Evolutionary conservation across 1,140 invertebrate species (phyloP).

Genomic region (Nephila pilipes): DNA sequence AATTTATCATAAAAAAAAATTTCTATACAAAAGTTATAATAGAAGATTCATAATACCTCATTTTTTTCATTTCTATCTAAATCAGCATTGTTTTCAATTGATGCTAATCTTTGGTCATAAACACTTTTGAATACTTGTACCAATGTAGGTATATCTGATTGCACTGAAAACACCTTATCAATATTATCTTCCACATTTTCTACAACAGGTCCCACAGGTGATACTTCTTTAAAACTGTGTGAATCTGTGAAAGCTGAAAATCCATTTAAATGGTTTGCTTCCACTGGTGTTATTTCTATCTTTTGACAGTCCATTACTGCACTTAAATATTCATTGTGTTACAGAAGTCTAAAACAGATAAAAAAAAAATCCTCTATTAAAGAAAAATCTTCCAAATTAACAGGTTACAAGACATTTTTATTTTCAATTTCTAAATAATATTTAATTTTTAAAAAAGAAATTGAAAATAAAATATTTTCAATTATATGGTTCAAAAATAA

Average conservation of each 20-base stretch:
- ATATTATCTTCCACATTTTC: not conserved
- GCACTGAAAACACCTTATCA: not conserved
- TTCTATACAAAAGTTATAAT: not conserved
- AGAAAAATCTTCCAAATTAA: not conserved
- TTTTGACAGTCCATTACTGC: slow-evolving; percentile 15
- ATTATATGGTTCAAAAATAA: not conserved
- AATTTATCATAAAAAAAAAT: not conserved
- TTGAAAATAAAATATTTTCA: not conserved
- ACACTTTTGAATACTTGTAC: slow-evolving; percentile 42
- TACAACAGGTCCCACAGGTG: slow-evolving; percentile 6
- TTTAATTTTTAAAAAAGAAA: not conserved
- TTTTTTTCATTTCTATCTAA: slow-evolving; percentile 36
- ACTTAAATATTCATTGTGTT: not conserved
- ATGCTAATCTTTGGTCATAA: slow-evolving; percentile 52
- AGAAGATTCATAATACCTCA: slow-evolving; percentile 33
- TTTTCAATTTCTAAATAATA: not conserved
- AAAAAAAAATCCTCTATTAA: not conserved
- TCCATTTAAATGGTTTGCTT: slow-evolving; percentile 44
- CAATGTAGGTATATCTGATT: slow-evolving; percentile 39
- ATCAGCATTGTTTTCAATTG: slow-evolving; percentile 43
- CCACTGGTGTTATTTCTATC: not conserved
- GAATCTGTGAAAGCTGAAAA: not conserved
- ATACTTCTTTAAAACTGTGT: not conserved
- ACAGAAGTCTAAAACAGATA: not conserved
- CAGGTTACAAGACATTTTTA: not conserved